Evolutionary conservation across 2,797 vertebrate species (phyloP).

Genomic region (Luscinia luscinia): DNA sequence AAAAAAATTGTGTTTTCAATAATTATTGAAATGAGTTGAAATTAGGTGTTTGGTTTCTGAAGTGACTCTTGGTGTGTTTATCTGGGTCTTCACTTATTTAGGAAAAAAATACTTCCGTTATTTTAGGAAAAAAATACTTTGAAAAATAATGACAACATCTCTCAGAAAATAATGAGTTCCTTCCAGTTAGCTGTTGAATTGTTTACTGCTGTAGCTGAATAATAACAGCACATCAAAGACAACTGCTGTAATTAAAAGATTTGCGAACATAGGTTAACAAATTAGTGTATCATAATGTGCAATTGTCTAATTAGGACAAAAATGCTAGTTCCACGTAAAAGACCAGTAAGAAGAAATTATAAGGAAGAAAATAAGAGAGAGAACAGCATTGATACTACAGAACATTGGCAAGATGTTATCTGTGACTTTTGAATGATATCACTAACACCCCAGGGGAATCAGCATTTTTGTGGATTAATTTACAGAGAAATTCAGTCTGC

Average conservation of each 20-base stretch:
- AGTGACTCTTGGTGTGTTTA: background rate
- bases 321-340: conserved; percentile 70
- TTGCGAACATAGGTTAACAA: conserved; percentile 81
- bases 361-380: conserved; percentile 59
- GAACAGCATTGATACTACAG: background rate
- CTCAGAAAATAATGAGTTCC: conserved; percentile 75
- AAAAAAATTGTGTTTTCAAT: background rate
- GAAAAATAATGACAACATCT: conserved; percentile 69
- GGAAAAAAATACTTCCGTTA: conserved; percentile 22
- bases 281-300: conserved; percentile 78
- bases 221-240: conserved; percentile 78
- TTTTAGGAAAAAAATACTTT: conserved; percentile 25
- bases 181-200: conserved; percentile 72
- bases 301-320: conserved; percentile 81
- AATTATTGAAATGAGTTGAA: background rate
- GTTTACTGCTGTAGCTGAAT: conserved; percentile 77
- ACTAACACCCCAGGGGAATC: background rate
- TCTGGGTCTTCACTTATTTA: conserved; percentile 28
- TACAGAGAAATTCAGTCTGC: conserved; percentile 15
- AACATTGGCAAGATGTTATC: conserved; percentile 13
- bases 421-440: conserved; percentile 21
- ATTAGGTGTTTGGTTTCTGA: background rate
- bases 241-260: conserved; percentile 80
- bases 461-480: conserved; percentile 33
- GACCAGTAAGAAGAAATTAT: conserved; percentile 57